These are phyloP conservation scores for Isaurus tuberculatus DNA, from an alignment of 92 coral and sea anemone species.

Conservation along the genomic window DNA sequence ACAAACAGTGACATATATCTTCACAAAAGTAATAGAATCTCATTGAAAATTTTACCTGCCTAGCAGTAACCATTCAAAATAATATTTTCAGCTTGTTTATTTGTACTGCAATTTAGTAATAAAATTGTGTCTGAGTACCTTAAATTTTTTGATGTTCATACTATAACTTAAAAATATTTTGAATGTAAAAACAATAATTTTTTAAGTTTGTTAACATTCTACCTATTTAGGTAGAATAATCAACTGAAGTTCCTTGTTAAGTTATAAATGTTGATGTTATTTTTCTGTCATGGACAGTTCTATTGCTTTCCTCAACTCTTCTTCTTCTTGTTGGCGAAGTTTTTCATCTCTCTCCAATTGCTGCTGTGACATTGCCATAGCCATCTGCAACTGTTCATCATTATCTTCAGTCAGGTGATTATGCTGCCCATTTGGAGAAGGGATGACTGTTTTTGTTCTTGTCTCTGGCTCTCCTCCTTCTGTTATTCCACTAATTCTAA, in stretches of 20 bases:
- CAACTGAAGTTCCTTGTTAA: not conserved
- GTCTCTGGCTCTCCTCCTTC: conserved; percentile 48
- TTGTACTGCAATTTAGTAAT: too few relatives aligned
- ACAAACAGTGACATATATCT: too few relatives aligned
- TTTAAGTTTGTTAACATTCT: too few relatives aligned
- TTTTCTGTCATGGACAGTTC: conserved; percentile 88
- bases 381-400: conserved; percentile 91
- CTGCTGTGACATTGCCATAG: conserved; percentile 92
- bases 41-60: too few relatives aligned
- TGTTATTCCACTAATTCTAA: conserved; percentile 57
- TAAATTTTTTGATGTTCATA: too few relatives aligned
- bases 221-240: not conserved
- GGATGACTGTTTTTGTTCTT: conserved; percentile 13
- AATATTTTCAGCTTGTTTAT: too few relatives aligned
- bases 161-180: too few relatives aligned
- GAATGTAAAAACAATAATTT: too few relatives aligned
- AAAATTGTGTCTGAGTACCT: too few relatives aligned
- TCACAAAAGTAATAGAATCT: too few relatives aligned
- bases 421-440: not conserved
- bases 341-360: conserved; percentile 76
- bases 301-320: conserved; percentile 79
- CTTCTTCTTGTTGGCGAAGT: conserved; percentile 84
- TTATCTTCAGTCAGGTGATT: not conserved
- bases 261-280: conserved; percentile 5
- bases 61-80: too few relatives aligned